Conservation (phyloP, 2,888 invertebrate genomes). For the Isoperla grammatica region DNA sequence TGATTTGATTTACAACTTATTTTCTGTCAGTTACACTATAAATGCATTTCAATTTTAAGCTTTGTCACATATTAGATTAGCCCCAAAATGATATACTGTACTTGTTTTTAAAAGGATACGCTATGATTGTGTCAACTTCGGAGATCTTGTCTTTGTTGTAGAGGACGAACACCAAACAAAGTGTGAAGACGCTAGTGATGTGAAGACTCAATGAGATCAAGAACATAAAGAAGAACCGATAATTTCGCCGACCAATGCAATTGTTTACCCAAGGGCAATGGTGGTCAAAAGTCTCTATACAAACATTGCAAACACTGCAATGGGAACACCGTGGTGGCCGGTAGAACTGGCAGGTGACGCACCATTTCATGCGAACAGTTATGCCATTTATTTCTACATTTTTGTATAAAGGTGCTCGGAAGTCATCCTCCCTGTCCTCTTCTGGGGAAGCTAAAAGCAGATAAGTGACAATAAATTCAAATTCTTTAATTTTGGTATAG, state of each 20-base stretch:
- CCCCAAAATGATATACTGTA: too few relatives aligned
- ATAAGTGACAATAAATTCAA: slow-evolving; percentile 18
- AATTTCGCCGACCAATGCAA: slow-evolving; percentile 95
- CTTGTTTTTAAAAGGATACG: slow-evolving; percentile 39
- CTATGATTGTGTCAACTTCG: slow-evolving; percentile 56
- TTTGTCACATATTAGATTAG: too few relatives aligned
- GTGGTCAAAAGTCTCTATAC: slow-evolving; percentile 99
- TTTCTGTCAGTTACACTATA: too few relatives aligned
- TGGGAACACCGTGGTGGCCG: slow-evolving; percentile 98
- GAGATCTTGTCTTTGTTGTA: slow-evolving; percentile 75
- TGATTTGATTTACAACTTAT: too few relatives aligned
- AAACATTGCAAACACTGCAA: slow-evolving; percentile 98
- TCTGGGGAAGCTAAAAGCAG: slow-evolving; percentile 78
- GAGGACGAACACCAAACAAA: slow-evolving; percentile 89
- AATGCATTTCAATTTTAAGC: too few relatives aligned
- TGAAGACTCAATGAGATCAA: slow-evolving; percentile 93
- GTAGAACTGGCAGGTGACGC: slow-evolving; percentile 99
- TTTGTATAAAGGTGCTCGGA: slow-evolving; percentile 92
- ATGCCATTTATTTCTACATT: slow-evolving; percentile 98
- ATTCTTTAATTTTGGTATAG: neutral
- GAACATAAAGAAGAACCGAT: slow-evolving; percentile 98
- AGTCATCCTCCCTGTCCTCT: slow-evolving; percentile 96
- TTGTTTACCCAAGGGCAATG: slow-evolving; percentile 99
- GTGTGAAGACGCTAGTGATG: slow-evolving; percentile 94
- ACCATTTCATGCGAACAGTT: slow-evolving; percentile 99